These are phyloP conservation scores for Ranitomeya imitator DNA, from an alignment of 2,113 vertebrate species.

Conservation along the genomic window DNA sequence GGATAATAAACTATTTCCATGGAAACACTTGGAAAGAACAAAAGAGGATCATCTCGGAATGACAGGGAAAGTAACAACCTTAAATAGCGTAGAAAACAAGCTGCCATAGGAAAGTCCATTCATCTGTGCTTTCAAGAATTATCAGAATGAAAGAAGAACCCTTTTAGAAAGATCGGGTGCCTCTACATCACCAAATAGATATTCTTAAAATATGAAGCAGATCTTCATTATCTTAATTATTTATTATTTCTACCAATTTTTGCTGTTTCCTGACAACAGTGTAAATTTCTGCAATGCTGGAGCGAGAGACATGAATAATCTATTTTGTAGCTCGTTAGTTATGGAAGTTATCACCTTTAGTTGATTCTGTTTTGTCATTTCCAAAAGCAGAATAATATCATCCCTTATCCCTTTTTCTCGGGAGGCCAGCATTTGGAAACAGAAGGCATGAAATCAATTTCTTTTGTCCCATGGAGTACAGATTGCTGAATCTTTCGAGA, in stretches of 20 bases:
- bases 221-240: slow-evolving; percentile 2
- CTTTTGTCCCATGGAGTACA: slow-evolving; percentile 12
- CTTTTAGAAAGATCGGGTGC: neutral
- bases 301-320: slow-evolving; percentile 29
- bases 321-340: slow-evolving; percentile 34
- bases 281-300: neutral
- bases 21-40: slow-evolving; percentile 61
- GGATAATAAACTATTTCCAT: slow-evolving; percentile 69
- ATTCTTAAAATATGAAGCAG: neutral
- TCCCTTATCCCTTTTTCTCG: slow-evolving; percentile 19
- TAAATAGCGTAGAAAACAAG: slow-evolving; percentile 46
- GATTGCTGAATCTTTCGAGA: slow-evolving; percentile 31
- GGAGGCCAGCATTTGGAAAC: slow-evolving; percentile 29
- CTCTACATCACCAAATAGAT: neutral
- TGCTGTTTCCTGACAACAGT: slow-evolving; percentile 12
- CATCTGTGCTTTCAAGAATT: slow-evolving; percentile 54
- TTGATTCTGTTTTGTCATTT: slow-evolving; percentile 24
- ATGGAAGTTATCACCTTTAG: slow-evolving; percentile 33
- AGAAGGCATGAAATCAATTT: slow-evolving; percentile 38
- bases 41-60: slow-evolving; percentile 46
- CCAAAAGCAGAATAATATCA: slow-evolving; percentile 29
- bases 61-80: slow-evolving; percentile 39
- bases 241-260: slow-evolving; percentile 17
- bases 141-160: slow-evolving; percentile 24
- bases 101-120: slow-evolving; percentile 44